Base-by-base conservation (phyloP, 2,113 vertebrate genomes). In the Loxodonta africana region DNA sequence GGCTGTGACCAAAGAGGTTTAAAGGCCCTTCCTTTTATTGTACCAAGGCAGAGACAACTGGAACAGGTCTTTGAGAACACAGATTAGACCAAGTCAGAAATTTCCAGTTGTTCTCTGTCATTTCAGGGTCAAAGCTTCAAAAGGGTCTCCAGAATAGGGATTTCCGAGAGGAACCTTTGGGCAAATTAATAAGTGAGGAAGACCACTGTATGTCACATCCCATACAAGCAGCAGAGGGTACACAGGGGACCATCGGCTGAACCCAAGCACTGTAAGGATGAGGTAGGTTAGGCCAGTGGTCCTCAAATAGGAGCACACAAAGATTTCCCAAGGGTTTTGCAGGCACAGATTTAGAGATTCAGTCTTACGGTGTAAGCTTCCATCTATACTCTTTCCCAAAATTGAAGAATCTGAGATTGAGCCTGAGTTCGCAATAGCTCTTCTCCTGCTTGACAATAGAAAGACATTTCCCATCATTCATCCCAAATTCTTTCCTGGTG, bases 21-120 rank as follows among this genome's bases (percentile, higher is more conserved):
- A 77, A 74, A 63, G 33, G 89, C n/a, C 60, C 53, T 71, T 73
- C 92, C 95, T 81, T 96, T 92, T 85, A 94, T 83, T 93, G 78
- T 25, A 37, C 41, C 23, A 41, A 33, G 26, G 11, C 74, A 89
- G 63, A 90, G 57, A 63, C 0, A 0, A 37, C 26, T 76, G 20
- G 37, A 73, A 8, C 63, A 74, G 30, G 23, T 90, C 53, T 94
- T 17, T 84, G 91, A 92, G 92, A 60, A 65, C 12, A n/a, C 44
- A 81, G 80, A 88, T 57, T 77, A 82, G 78, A 30, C 46, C 15
- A 44, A 86, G 14, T 83, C 14, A 69, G 6, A 67, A 94, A 94
- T 8, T 26, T 41, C 23, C 6, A 88, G 48, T 5, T 77, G 12
- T 41, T 95, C 63, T 92, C 41, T 62, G 10, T 74, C 73, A 85